Evolutionary conservation across 2,888 invertebrate genomes (phyloP).

Genomic region (Idaea aversata): DNA sequence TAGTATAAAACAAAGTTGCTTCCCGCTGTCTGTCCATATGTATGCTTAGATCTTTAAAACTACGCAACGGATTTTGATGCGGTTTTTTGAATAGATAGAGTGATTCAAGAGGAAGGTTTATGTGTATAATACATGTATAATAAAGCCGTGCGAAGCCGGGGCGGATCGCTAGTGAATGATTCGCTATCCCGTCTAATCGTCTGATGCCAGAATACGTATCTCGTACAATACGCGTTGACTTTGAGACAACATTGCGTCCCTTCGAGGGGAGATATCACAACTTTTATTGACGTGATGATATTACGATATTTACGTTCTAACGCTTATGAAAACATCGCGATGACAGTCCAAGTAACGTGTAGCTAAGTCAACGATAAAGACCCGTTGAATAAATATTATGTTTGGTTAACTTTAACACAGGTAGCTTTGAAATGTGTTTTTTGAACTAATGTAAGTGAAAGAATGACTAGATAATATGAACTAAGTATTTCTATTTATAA

Average conservation of each 20-base stretch:
- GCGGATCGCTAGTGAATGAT: no score
- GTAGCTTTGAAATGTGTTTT: neutral
- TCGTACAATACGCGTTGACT: conserved; percentile 22
- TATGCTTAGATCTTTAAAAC: no score
- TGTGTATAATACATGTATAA: no score
- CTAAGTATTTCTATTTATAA: neutral
- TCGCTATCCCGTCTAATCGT: neutral
- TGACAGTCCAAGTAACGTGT: conserved; percentile 15
- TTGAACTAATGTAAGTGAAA: neutral
- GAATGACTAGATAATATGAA: neutral
- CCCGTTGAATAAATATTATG: conserved; percentile 15
- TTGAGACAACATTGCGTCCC: conserved; percentile 41
- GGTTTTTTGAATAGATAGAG: no score
- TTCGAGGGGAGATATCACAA: conserved; percentile 32
- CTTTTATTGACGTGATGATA: conserved; percentile 39
- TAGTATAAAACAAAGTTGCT: no score
- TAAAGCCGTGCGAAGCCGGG: no score
- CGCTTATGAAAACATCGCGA: conserved; percentile 31
- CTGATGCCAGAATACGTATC: neutral
- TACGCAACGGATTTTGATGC: no score
- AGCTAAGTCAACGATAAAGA: conserved; percentile 8
- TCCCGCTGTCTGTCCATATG: no score
- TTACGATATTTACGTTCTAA: conserved; percentile 28
- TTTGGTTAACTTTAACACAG: neutral
- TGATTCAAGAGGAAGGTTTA: no score